These are phyloP conservation scores for Tetrao urogallus DNA, from an alignment of 2,113 vertebrate species.

Conservation along the genomic window DNA sequence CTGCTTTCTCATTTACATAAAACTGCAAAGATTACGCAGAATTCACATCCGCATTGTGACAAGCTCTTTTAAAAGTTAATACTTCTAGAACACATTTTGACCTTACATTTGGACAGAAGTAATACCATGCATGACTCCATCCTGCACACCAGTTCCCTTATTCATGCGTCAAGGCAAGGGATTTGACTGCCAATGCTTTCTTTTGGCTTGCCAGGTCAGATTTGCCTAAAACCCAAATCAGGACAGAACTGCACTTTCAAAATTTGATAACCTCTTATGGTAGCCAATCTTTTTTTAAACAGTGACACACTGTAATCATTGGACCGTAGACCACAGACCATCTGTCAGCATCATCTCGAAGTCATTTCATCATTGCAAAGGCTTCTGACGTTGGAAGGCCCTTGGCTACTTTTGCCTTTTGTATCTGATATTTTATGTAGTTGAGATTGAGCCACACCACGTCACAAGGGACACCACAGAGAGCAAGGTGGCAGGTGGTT, in stretches of 20 bases:
- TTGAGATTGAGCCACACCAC: not conserved
- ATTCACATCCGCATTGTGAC: conserved; percentile 21
- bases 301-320: not conserved
- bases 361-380: not conserved
- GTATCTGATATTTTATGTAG: not conserved
- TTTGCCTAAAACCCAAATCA: not conserved
- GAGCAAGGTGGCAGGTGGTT: not conserved
- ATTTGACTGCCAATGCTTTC: conserved; percentile 10
- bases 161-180: not conserved
- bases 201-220: not conserved
- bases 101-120: conserved; percentile 37
- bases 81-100: conserved; percentile 40
- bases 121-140: not conserved
- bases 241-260: not conserved
- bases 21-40: conserved; percentile 37
- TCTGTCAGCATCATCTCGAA: not conserved
- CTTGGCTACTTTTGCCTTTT: not conserved
- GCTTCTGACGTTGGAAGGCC: not conserved
- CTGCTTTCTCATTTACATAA: not conserved
- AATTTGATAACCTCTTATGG: not conserved
- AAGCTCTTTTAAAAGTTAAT: conserved; percentile 38
- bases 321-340: not conserved
- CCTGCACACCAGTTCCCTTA: conserved; percentile 13
- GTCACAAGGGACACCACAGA: not conserved
- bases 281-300: not conserved